Base-by-base conservation (phyloP, 2,797 vertebrate species). In the Gallinago stenura region DNA sequence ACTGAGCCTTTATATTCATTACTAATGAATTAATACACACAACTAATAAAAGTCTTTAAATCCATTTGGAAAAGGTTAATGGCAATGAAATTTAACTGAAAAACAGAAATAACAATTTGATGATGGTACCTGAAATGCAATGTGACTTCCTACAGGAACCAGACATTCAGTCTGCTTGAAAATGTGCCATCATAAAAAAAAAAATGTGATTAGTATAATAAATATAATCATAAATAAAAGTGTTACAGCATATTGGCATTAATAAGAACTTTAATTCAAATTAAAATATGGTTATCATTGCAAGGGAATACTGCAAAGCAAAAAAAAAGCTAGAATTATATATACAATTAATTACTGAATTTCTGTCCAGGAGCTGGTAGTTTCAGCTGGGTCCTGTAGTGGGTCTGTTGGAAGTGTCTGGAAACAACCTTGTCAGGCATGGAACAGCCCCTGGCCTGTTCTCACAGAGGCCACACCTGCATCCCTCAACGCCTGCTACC, bases 401-500 rank as follows among this genome's bases (percentile, higher is more conserved):
- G 25, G 9, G 21, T 31, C 31, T 65, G 21, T 9, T 57, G 31
- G 18, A 41, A 25, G 10, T 2, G 7, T 3, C 7, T 56, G 35
- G 13, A 87, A 71, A 19, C 51, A 73, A 15, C 8, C 10, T 6
- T 54, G 48, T 33, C 24, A 2, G 2, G 22, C 15, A 54, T 22
- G 19, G 22, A 57, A 33, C 30, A 70, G 10, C 7, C 39, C 14
- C 43, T 43, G 9, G 16, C 12, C 26, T 26, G 21, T 79, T 57
- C 43, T 50, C 50, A 54, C 19, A 48, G 57, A 33, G 8, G 10
- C 19, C 33, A 39, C 15, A 10, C 10, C 14, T 57, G 31, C 15
- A 28, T 7, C 4, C 13, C 8, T 1, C 2, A 3, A 28, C 2
- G 77, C 35, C 31, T 2, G 0, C 11, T 71, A 46, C 30, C 20